phyloP scores from a whole-genome alignment of 1,140 invertebrate species.

The Drosophila azteca region DNA sequence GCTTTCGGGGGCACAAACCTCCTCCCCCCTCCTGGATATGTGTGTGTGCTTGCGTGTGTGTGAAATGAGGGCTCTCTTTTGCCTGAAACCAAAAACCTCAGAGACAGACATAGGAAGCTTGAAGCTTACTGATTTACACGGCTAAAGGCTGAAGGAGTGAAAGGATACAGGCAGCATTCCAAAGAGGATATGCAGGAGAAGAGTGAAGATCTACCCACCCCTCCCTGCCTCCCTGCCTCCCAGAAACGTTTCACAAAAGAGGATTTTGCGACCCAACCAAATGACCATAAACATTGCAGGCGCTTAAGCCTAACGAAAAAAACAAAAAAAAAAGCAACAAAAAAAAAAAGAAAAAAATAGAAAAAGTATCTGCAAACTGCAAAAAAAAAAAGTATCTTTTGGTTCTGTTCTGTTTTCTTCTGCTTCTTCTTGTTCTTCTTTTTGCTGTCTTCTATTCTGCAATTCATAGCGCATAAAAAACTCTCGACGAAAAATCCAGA shows the following conservation, averaged over 20 bases:
- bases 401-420: not conserved
- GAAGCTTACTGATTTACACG: conserved; percentile 46
- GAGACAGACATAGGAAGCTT: conserved; percentile 32
- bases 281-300: conserved; percentile 43
- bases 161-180: not conserved
- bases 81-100: conserved; percentile 19
- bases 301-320: not conserved
- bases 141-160: no score
- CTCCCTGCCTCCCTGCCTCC: not conserved
- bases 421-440: not conserved
- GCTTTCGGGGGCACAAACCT: conserved; percentile 26
- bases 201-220: not conserved
- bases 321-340: no score
- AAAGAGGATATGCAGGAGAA: conserved; percentile 6
- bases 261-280: conserved; percentile 9
- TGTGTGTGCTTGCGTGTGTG: conserved; percentile 19
- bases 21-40: not conserved
- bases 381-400: conserved; percentile 45
- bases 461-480: conserved; percentile 44
- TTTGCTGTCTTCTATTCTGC: conserved; percentile 6
- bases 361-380: conserved; percentile 35
- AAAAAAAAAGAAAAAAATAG: not conserved
- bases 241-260: not conserved
- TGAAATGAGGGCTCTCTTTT: conserved; percentile 49
- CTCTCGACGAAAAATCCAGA: conserved; percentile 57